These are phyloP conservation scores for Subacronicta megacephala DNA, from an alignment of 2,888 invertebrate species.

Conservation along the genomic window DNA sequence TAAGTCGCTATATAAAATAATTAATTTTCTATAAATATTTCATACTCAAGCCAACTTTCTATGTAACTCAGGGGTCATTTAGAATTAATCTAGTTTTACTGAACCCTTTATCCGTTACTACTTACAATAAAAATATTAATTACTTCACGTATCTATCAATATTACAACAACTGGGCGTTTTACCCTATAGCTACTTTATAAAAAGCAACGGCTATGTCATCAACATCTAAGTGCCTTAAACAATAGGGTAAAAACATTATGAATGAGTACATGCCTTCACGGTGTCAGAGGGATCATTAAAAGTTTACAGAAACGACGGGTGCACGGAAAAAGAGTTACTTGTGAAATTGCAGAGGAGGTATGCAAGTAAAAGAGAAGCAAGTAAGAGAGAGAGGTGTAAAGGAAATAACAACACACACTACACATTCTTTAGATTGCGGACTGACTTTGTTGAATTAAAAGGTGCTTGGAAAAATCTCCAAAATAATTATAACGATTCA, in stretches of 20 bases:
- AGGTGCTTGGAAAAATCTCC: too few species aligned
- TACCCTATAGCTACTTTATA: slow-evolving; percentile 33
- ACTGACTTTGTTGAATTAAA: not conserved
- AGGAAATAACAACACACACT: not conserved
- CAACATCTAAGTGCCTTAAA: slow-evolving; percentile 17
- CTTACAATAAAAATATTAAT: too few species aligned
- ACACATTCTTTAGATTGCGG: not conserved
- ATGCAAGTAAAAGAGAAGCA: too few species aligned
- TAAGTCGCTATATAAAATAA: too few species aligned
- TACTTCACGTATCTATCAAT: not conserved
- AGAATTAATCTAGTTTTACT: too few species aligned
- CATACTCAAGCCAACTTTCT: too few species aligned
- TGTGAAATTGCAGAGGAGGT: not conserved
- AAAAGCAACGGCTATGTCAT: slow-evolving; percentile 33
- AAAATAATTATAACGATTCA: too few species aligned
- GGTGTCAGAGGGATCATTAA: slow-evolving; percentile 35
- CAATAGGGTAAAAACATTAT: slow-evolving; percentile 53
- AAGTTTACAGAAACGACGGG: slow-evolving; percentile 15
- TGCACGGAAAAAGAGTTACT: not conserved
- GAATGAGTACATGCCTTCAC: slow-evolving; percentile 55
- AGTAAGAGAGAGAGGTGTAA: too few species aligned
- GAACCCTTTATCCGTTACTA: too few species aligned
- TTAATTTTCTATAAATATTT: too few species aligned
- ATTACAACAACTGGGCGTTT: slow-evolving; percentile 4
- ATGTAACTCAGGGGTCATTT: too few species aligned